Evolutionary conservation across 2,113 vertebrate genomes (phyloP), one percentile per base, ranked within the genome.

Genomic region (Gopherus flavomarginatus): DNA sequence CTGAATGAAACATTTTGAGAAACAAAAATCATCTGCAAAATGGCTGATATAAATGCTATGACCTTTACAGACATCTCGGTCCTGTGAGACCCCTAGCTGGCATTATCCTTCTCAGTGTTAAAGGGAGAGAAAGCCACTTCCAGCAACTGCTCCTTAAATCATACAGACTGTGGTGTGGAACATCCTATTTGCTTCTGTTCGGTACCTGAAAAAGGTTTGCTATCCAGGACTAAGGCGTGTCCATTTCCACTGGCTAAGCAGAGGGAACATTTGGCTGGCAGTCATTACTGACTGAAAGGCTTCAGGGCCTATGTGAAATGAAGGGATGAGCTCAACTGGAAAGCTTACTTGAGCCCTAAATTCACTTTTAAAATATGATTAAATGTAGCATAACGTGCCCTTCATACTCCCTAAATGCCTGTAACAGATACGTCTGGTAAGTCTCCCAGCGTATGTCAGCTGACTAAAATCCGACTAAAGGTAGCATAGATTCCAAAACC

Each of bases 361-460:
- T 47, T 62, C 57, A 52, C 47, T 38, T 24, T 56, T 83, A 62
- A 5, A 5, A 10, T 79, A 47, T 31, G 0, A 0, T 13, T 56
- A 72, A 78, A 2, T 26, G 50, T 17, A 62, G 81, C 47, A 7
- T 50, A 47, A 72, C 0, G 1, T 13, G 5, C 7, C 35, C 47
- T 42, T 2, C 1, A 62, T 22, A 42, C 11, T 62, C 21, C 10
- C 0, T 27, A 47, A 5, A 38, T 52, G 22, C 49, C 35, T 0
- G 0, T 7, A 10, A 4, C 16, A 75, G 13, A 81, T 21, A n/a
- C 0, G 11, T 24, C 21, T 0, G 0, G 26, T n/a, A 57, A 0
- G 0, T 19, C 3, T 0, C 19, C 29, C 26, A 69, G 50, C 5
- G 1, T 11, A 47, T 84, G 29, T 14, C 26, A 5, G n/a, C 53